Evolutionary conservation across 2,888 invertebrate genomes (phyloP).

Genomic region (Conchocele bisecta): DNA sequence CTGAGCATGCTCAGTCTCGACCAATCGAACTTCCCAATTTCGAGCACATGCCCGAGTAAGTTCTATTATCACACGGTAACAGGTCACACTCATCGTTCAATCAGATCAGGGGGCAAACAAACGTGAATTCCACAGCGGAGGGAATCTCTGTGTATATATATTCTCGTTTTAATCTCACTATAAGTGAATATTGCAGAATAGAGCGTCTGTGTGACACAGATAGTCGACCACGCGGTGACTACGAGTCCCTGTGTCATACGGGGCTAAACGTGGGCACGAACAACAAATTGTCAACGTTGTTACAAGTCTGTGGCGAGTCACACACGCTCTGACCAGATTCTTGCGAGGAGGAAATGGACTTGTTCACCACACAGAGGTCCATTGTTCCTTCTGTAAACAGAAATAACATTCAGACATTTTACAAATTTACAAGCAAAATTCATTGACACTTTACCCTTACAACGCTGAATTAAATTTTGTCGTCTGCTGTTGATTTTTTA

Average conservation of each 20-base stretch:
- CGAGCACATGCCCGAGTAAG: no score
- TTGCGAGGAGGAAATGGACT: constrained; percentile 58
- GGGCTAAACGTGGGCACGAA: constrained; percentile 21
- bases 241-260: constrained; percentile 40
- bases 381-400: constrained; percentile 74
- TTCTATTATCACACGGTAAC: no score
- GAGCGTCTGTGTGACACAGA: background rate
- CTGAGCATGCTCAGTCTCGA: no score
- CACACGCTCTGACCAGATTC: constrained; percentile 53
- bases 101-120: no score
- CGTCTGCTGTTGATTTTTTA: background rate
- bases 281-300: constrained; percentile 21
- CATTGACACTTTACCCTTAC: no score
- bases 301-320: constrained; percentile 18
- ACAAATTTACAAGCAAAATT: background rate
- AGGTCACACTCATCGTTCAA: no score
- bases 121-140: no score
- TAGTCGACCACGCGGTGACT: no score
- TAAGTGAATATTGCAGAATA: no score
- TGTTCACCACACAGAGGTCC: constrained; percentile 68
- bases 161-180: no score
- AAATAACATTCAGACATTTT: constrained; percentile 1
- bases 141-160: background rate
- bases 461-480: no score
- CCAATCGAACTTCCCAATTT: no score